Conservation (phyloP, 1,140 invertebrate species). For the Ceratina calcarata region DNA sequence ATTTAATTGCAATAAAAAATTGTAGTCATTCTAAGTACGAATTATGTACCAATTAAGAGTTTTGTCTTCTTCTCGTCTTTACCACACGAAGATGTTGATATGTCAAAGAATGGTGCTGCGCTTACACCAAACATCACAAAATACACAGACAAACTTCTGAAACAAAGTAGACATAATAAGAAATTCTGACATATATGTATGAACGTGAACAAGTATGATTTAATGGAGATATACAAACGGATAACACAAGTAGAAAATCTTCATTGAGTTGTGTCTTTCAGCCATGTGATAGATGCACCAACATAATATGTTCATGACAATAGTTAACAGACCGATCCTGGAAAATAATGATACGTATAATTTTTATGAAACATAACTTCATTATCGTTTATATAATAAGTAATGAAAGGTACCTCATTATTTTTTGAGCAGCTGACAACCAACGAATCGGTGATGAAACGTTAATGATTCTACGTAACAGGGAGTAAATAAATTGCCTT, state of each 20-base stretch:
- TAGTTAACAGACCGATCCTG: slow-evolving; percentile 81
- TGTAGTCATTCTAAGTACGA: neutral
- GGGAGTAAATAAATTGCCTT: slow-evolving; percentile 88
- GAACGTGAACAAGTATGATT: neutral
- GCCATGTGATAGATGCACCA: slow-evolving; percentile 89
- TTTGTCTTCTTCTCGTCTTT: slow-evolving; percentile 77
- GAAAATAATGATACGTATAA: slow-evolving; percentile 61
- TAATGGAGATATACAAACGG: slow-evolving; percentile 88
- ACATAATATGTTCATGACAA: slow-evolving; percentile 79
- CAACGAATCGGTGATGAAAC: slow-evolving; percentile 67
- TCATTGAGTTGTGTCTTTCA: slow-evolving; percentile 86
- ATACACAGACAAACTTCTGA: slow-evolving; percentile 89
- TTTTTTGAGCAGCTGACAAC: slow-evolving; percentile 70
- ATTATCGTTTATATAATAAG: slow-evolving; percentile 67
- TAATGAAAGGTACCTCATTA: slow-evolving; percentile 72
- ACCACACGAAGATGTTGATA: slow-evolving; percentile 75
- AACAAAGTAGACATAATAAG: slow-evolving; percentile 64
- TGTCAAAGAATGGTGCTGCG: slow-evolving; percentile 86
- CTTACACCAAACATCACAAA: slow-evolving; percentile 91
- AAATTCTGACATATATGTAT: slow-evolving; percentile 31
- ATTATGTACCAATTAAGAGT: slow-evolving; percentile 70
- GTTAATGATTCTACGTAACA: slow-evolving; percentile 80
- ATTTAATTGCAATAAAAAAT: slow-evolving; percentile 6
- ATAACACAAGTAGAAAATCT: slow-evolving; percentile 91
- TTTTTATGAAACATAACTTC: neutral